Conservation (phyloP, 2,888 invertebrate species). For the Nomada ruficornis region DNA sequence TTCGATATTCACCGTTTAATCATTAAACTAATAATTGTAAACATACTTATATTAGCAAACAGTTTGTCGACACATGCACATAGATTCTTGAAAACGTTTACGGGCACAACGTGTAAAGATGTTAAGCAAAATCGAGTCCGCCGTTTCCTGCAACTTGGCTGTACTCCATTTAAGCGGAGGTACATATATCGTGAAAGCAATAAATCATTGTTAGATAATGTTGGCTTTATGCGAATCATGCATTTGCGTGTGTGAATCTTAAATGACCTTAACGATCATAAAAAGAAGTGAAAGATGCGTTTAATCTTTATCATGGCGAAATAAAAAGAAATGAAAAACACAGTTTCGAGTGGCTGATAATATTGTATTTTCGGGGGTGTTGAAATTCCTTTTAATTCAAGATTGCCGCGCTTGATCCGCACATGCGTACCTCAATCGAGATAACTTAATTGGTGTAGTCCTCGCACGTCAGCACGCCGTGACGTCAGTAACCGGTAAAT, state of each 20-base stretch:
- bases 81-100: conserved; percentile 25
- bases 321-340: conserved; percentile 13
- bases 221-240: conserved; percentile 29
- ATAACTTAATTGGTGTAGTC: too few relatives aligned
- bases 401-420: background rate
- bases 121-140: conserved; percentile 3
- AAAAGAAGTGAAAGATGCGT: conserved; percentile 13
- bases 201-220: conserved; percentile 48
- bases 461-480: background rate
- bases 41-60: conserved; percentile 22
- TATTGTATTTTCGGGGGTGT: background rate
- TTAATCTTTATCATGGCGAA: conserved; percentile 37
- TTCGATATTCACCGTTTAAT: background rate
- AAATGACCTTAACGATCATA: conserved; percentile 14
- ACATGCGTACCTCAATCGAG: too few relatives aligned
- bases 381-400: background rate
- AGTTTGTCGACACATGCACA: conserved; percentile 20
- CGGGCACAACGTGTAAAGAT: conserved; percentile 1
- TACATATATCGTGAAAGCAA: conserved; percentile 51
- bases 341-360: background rate
- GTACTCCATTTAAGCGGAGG: conserved; percentile 12
- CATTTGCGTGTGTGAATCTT: conserved; percentile 23
- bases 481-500: conserved; percentile 11
- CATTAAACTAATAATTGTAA: background rate
- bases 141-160: background rate